Evolutionary conservation across 1,140 invertebrate species (phyloP).

Genomic region (Hormaphis cornu): DNA sequence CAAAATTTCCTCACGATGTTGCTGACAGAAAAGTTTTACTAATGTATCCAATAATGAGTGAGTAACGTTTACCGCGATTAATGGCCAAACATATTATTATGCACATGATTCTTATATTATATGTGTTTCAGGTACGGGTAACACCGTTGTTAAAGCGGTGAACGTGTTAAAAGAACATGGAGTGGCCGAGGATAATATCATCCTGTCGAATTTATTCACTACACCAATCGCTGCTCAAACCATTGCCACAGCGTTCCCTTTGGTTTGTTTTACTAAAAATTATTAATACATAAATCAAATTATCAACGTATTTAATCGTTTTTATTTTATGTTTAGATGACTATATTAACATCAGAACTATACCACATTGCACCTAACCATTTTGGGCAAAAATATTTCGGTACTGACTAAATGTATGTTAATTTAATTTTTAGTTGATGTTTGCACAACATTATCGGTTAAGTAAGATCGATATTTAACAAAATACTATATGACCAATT

Average conservation of each 20-base stretch:
- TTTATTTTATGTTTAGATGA: constrained; percentile 54
- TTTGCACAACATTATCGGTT: background rate
- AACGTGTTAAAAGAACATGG: constrained; percentile 87
- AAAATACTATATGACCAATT: constrained; percentile 2
- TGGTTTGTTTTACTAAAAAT: constrained; percentile 47
- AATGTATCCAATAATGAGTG: constrained; percentile 97
- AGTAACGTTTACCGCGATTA: constrained; percentile 39
- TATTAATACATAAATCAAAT: too few species aligned
- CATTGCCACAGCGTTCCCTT: constrained; percentile 78
- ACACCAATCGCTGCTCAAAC: constrained; percentile 82
- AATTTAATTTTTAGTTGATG: background rate
- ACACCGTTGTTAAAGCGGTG: constrained; percentile 88
- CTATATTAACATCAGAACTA: constrained; percentile 89
- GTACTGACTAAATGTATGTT: constrained; percentile 67
- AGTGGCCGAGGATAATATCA: constrained; percentile 86
- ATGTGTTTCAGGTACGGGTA: constrained; percentile 70
- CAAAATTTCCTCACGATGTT: constrained; percentile 95
- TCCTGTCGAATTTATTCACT: constrained; percentile 91
- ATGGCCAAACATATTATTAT: background rate
- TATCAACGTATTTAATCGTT: background rate
- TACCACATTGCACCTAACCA: constrained; percentile 93
- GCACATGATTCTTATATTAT: background rate
- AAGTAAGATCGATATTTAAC: background rate
- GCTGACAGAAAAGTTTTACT: constrained; percentile 79
- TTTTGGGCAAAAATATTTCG: constrained; percentile 98